These are phyloP conservation scores for Drosophila nikananu DNA, from an alignment of 1,140 invertebrate genomes.

Conservation along the genomic window DNA sequence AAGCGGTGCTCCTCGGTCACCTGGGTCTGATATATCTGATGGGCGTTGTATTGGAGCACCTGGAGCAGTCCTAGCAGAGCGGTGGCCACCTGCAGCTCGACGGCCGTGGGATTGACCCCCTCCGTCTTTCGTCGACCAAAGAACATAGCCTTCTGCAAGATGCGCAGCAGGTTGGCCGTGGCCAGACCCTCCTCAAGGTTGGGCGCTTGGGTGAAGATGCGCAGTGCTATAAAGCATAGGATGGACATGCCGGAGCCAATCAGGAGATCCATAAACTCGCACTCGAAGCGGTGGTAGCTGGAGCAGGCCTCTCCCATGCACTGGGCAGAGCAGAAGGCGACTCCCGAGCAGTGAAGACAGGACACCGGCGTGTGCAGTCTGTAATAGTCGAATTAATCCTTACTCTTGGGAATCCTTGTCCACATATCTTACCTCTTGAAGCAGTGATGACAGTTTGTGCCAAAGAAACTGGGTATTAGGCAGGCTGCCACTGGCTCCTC, in stretches of 20 bases:
- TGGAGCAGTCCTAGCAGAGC: constrained; percentile 91
- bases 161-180: constrained; percentile 86
- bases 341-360: constrained; percentile 90
- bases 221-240: constrained; percentile 90
- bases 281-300: constrained; percentile 93
- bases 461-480: constrained; percentile 90
- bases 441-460: constrained; percentile 94
- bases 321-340: constrained; percentile 90
- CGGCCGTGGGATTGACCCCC: constrained; percentile 85
- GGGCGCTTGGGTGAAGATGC: constrained; percentile 89
- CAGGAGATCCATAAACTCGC: constrained; percentile 90
- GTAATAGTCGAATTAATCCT: constrained; percentile 12
- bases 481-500: constrained; percentile 92
- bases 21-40: constrained; percentile 93
- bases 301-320: constrained; percentile 89
- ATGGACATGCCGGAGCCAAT: constrained; percentile 93
- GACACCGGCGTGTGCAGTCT: constrained; percentile 89
- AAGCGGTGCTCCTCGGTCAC: constrained; percentile 86
- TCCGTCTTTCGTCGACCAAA: constrained; percentile 86
- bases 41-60: constrained; percentile 95
- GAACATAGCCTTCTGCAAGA: constrained; percentile 88
- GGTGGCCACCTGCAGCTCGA: constrained; percentile 87
- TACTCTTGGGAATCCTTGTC: not conserved
- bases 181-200: constrained; percentile 83
- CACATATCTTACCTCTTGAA: constrained; percentile 88